phyloP scores from a whole-genome alignment of 2,888 invertebrate genomes.

The Synergus umbraculus region DNA sequence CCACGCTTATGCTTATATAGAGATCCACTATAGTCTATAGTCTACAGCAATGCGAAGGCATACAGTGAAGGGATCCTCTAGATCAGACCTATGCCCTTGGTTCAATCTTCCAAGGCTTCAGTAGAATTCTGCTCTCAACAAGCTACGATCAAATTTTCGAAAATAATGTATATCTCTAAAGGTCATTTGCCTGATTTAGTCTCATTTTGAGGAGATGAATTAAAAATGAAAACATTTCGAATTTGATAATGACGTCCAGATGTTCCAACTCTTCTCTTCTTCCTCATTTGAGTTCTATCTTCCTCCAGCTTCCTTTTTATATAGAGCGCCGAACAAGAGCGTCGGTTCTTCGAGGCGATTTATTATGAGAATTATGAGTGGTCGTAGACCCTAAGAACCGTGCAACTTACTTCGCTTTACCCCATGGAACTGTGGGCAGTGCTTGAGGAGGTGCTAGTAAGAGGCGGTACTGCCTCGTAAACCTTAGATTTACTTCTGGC shows the following conservation, averaged over 20 bases:
- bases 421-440: conserved; percentile 70
- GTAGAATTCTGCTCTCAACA: neutral
- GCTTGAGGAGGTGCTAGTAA: conserved; percentile 77
- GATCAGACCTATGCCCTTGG: conserved; percentile 36
- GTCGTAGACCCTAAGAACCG: conserved; percentile 61
- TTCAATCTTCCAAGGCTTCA: conserved; percentile 17
- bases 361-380: conserved; percentile 76
- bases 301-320: conserved; percentile 7
- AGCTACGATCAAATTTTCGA: conserved; percentile 6
- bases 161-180: conserved; percentile 5
- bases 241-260: too few relatives aligned
- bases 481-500: conserved; percentile 78
- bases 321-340: conserved; percentile 25
- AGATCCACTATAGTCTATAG: conserved; percentile 5
- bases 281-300: neutral
- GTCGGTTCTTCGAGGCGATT: conserved; percentile 68
- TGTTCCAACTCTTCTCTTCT: neutral
- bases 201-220: too few relatives aligned
- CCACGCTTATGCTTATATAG: conserved; percentile 59
- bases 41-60: neutral
- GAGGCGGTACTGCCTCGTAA: conserved; percentile 78
- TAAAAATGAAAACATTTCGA: too few relatives aligned
- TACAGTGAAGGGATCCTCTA: neutral
- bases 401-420: conserved; percentile 58
- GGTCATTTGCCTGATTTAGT: neutral